phyloP scores from a whole-genome alignment of 2,797 vertebrate species.

The Iguana delicatissima region DNA sequence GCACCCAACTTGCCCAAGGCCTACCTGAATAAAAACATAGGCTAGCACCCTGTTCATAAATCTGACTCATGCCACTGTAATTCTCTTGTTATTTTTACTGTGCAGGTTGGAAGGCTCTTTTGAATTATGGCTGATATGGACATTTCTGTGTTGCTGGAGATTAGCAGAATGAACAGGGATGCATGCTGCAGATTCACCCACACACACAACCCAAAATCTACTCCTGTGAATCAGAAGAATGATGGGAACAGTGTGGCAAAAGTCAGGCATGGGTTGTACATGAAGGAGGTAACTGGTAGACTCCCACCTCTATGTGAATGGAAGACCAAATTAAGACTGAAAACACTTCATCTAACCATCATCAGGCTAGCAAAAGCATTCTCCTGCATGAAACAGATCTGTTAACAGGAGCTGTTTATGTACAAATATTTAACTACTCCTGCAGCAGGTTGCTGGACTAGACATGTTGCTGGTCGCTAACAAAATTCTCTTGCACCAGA shows the following conservation, averaged over 20 bases:
- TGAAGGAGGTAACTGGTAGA: not conserved
- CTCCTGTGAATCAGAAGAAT: not conserved
- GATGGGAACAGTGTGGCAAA: not conserved
- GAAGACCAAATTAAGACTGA: not conserved
- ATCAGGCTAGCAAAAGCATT: not conserved
- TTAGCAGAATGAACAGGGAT: too few species aligned
- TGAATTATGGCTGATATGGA: too few species aligned
- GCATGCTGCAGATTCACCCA: too few species aligned
- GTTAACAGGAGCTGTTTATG: not conserved
- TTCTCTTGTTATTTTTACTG: too few species aligned
- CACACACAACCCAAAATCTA: not conserved
- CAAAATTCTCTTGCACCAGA: not conserved
- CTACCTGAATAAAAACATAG: too few species aligned
- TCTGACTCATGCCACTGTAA: too few species aligned
- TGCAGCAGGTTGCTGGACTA: not conserved
- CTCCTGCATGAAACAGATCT: not conserved
- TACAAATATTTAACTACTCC: not conserved
- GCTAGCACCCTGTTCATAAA: too few species aligned
- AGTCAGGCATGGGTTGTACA: too few species aligned
- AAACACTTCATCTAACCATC: not conserved
- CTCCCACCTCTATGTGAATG: not conserved
- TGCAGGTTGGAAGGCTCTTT: too few species aligned
- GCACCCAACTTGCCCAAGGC: too few species aligned
- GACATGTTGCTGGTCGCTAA: too few species aligned
- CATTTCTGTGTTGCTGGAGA: too few species aligned